phyloP scores from a whole-genome alignment of 2,797 vertebrate genomes.

The Sebastes oblongus region DNA sequence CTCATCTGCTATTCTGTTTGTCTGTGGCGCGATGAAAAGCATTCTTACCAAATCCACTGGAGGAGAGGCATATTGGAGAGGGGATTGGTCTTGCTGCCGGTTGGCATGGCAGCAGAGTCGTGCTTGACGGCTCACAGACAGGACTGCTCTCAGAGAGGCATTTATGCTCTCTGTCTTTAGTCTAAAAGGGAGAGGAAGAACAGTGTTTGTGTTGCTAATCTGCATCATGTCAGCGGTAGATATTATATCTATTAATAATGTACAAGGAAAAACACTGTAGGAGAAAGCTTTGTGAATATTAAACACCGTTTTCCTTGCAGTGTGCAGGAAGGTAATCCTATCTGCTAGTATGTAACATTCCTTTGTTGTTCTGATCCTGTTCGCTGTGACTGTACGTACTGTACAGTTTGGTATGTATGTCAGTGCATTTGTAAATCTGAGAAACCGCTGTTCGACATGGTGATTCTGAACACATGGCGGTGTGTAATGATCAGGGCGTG shows the following conservation, averaged over 20 bases:
- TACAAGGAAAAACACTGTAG: not conserved
- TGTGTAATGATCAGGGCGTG: slow-evolving; percentile 66
- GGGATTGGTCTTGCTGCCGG: slow-evolving; percentile 60
- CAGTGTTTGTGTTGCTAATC: slow-evolving; percentile 45
- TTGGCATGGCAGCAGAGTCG: slow-evolving; percentile 76
- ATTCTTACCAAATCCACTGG: slow-evolving; percentile 69
- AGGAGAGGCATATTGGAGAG: slow-evolving; percentile 63
- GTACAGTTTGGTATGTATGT: slow-evolving; percentile 45
- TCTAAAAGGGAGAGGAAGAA: slow-evolving; percentile 29
- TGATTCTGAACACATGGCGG: slow-evolving; percentile 64
- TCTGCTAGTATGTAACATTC: not conserved
- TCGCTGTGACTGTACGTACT: not conserved
- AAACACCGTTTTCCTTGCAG: not conserved
- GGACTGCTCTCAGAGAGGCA: slow-evolving; percentile 42
- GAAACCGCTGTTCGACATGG: slow-evolving; percentile 60
- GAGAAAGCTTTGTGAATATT: slow-evolving; percentile 38
- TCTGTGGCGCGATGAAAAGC: slow-evolving; percentile 68
- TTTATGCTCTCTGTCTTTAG: slow-evolving; percentile 25
- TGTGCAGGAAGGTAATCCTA: not conserved
- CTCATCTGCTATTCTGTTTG: slow-evolving; percentile 80
- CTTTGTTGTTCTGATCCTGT: not conserved
- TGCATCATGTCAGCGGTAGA: slow-evolving; percentile 24
- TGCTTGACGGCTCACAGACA: slow-evolving; percentile 59
- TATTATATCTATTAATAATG: slow-evolving; percentile 45
- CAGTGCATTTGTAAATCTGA: slow-evolving; percentile 57